These are phyloP conservation scores for Cryptotermes secundus DNA, from an alignment of 1,140 invertebrate species.

Conservation along the genomic window DNA sequence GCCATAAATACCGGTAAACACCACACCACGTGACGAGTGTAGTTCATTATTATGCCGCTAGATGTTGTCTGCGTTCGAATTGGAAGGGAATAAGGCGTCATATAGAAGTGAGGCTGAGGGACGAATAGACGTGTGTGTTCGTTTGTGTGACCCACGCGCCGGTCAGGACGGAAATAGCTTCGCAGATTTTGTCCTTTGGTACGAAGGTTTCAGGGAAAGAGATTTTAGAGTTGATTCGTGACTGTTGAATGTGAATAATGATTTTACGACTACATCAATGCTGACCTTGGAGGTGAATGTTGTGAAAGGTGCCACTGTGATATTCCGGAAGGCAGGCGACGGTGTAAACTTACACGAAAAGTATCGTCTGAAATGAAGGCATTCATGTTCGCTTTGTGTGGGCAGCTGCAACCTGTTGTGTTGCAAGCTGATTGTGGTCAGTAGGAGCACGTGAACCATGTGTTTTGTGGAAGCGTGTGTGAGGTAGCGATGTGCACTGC, in stretches of 20 bases:
- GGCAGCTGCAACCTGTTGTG: constrained; percentile 23
- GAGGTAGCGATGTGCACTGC: not conserved
- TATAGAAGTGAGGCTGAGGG: constrained; percentile 20
- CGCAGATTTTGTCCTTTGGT: not conserved
- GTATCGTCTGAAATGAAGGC: constrained; percentile 22
- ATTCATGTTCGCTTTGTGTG: not conserved
- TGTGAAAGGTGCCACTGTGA: not conserved
- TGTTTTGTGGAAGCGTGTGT: not conserved
- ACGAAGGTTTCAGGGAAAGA: not conserved
- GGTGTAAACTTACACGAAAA: constrained; percentile 4
- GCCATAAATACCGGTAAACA: not conserved
- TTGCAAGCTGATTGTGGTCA: not conserved
- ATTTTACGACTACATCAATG: not conserved
- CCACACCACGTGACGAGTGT: constrained; percentile 31
- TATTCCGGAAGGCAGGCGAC: not conserved
- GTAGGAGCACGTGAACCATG: not conserved
- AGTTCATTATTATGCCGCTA: constrained; percentile 31
- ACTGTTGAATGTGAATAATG: too few species aligned
- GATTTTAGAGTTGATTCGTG: not conserved
- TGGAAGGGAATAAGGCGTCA: constrained; percentile 25
- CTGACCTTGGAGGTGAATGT: not conserved
- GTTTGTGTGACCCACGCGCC: constrained; percentile 31
- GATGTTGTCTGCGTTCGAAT: constrained; percentile 32
- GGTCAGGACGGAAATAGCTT: not conserved
- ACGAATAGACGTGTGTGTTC: constrained; percentile 26